Conservation (phyloP, 2,113 vertebrate genomes). For the rat (Rattus norvegicus) region DNA sequence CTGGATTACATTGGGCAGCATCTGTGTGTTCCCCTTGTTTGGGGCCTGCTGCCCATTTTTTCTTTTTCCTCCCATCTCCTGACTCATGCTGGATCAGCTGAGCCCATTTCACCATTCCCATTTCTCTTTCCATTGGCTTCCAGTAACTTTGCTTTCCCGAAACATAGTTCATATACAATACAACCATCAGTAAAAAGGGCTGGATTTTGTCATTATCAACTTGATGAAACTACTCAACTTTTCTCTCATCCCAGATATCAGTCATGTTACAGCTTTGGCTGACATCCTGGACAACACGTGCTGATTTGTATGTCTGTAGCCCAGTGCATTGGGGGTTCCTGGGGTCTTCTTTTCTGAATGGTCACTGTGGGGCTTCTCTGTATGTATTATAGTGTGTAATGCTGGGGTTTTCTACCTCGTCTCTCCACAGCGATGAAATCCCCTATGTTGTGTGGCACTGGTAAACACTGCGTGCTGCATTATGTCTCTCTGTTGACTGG, state of each 20-base stretch:
- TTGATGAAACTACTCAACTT: accelerated
- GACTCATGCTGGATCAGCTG: neutral
- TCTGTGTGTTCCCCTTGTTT: neutral
- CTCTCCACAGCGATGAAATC: neutral
- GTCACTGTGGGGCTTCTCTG: neutral
- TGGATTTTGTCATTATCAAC: neutral
- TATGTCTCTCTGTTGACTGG: accelerated
- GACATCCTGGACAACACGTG: accelerated
- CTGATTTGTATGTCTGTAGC: neutral
- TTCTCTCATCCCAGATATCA: neutral
- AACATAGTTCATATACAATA: neutral
- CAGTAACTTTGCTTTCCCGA: neutral
- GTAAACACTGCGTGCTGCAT: neutral
- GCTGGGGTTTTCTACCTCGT: accelerated
- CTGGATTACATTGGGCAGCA: no score
- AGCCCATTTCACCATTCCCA: neutral
- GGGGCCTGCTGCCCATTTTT: accelerated
- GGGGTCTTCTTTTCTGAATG: neutral
- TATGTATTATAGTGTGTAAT: accelerated
- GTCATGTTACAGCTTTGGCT: accelerated
- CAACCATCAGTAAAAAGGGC: neutral
- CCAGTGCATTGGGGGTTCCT: accelerated
- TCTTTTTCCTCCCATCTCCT: neutral
- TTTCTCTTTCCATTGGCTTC: neutral
- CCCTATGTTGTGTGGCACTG: accelerated